Conservation (phyloP, 64 coral and sea anemone species). For the Montipora sp. region DNA sequence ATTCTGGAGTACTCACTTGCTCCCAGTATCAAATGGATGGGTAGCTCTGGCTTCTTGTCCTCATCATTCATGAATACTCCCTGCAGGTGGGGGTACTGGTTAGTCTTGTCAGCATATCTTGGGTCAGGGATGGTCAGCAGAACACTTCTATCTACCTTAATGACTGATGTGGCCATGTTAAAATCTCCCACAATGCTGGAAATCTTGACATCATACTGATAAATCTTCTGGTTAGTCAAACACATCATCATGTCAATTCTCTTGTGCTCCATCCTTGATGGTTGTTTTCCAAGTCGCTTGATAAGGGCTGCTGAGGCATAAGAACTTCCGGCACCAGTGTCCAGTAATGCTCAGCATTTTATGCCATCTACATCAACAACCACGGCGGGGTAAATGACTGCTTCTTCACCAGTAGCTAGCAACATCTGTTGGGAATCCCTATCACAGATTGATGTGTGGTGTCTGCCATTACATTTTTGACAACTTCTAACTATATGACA, state of each 20-base stretch:
- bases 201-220: constrained; percentile 15
- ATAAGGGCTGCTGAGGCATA: constrained; percentile 30
- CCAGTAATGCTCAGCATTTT: constrained; percentile 42
- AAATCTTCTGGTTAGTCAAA: constrained; percentile 38
- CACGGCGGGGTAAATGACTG: constrained; percentile 36
- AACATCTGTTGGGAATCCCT: constrained; percentile 19
- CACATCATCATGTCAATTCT: constrained; percentile 71
- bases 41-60: constrained; percentile 43
- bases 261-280: constrained; percentile 5
- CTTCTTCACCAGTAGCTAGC: background rate
- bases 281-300: constrained; percentile 3
- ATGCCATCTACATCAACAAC: constrained; percentile 30
- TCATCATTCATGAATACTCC: constrained; percentile 59
- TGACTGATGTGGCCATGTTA: constrained; percentile 26
- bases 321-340: constrained; percentile 26
- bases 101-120: background rate
- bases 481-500: constrained; percentile 28
- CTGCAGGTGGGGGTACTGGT: constrained; percentile 13
- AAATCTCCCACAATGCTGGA: constrained; percentile 15
- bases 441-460: constrained; percentile 61
- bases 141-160: constrained; percentile 47
- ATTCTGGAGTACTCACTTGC: constrained; percentile 68
- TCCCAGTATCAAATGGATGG: constrained; percentile 70
- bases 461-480: background rate
- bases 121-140: constrained; percentile 51